Evolutionary conservation across 2,888 invertebrate genomes (phyloP).

Genomic region (Leucozona laternaria): DNA sequence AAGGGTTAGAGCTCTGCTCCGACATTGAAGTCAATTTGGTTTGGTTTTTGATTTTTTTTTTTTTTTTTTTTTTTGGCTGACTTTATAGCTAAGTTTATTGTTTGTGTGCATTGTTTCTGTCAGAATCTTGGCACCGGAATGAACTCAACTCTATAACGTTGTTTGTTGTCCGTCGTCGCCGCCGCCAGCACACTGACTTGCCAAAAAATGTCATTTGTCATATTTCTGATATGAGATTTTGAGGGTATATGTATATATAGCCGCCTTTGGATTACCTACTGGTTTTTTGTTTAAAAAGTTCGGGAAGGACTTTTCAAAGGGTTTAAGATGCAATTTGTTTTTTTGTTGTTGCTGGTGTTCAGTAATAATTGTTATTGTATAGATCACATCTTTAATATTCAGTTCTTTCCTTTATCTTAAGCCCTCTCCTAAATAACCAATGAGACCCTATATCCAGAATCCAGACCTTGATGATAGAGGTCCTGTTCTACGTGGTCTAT

Average conservation of each 20-base stretch:
- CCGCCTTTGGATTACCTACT: neutral
- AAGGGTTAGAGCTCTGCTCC: conserved; percentile 61
- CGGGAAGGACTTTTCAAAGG: conserved; percentile 16
- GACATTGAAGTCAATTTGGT: conserved; percentile 66
- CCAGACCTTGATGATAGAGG: too few species aligned
- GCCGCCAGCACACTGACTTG: conserved; percentile 70
- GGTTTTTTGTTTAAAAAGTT: conserved; percentile 12
- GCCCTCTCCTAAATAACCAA: too few species aligned
- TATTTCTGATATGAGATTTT: conserved; percentile 67
- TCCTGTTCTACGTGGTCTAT: too few species aligned
- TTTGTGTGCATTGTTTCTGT: conserved; percentile 62
- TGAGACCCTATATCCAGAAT: too few species aligned
- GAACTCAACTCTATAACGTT: conserved; percentile 27
- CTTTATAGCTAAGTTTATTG: conserved; percentile 42
- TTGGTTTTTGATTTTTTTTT: too few species aligned
- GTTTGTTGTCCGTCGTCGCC: conserved; percentile 27
- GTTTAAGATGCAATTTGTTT: conserved; percentile 30
- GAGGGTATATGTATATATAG: conserved; percentile 3
- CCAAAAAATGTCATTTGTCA: conserved; percentile 74
- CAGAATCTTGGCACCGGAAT: conserved; percentile 70
- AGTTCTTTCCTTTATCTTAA: too few species aligned
- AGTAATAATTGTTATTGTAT: neutral
- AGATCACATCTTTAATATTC: too few species aligned
- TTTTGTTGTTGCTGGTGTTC: neutral
- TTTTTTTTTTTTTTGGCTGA: conserved; percentile 35